Evolutionary conservation across 92 coral and sea anemone species (phyloP).

Genomic region (Actinostola sp.): DNA sequence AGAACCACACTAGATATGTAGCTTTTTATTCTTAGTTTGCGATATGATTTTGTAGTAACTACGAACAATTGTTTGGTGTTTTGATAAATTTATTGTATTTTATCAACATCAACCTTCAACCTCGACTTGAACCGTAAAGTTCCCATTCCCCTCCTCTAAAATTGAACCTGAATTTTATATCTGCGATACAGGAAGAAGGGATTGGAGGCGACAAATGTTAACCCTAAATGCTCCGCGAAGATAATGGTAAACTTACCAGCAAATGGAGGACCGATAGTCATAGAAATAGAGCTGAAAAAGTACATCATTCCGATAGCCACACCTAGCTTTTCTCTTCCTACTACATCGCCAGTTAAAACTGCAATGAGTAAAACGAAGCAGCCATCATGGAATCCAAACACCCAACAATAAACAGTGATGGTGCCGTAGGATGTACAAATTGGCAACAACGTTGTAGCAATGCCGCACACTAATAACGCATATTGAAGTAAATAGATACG

Average conservation of each 20-base stretch:
- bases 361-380: conserved; percentile 68
- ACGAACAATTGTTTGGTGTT: too few relatives aligned
- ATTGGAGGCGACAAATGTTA: too few relatives aligned
- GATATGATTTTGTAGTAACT: too few relatives aligned
- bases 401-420: conserved; percentile 57
- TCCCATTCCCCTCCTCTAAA: too few relatives aligned
- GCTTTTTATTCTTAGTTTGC: too few relatives aligned
- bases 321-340: conserved; percentile 61
- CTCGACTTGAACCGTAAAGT: too few relatives aligned
- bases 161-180: too few relatives aligned
- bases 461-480: conserved; percentile 57
- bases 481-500: conserved; percentile 66
- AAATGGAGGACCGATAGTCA: conserved; percentile 81
- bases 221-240: too few relatives aligned
- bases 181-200: too few relatives aligned
- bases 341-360: conserved; percentile 69
- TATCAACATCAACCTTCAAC: too few relatives aligned
- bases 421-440: conserved; percentile 49
- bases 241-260: conserved; percentile 57
- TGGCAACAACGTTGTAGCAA: conserved; percentile 71
- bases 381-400: conserved; percentile 74
- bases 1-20: too few relatives aligned
- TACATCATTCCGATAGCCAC: conserved; percentile 69
- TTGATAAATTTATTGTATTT: too few relatives aligned
- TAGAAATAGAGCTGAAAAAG: conserved; percentile 53